These are phyloP conservation scores for Daktulosphaira vitifoliae DNA, from an alignment of 1,140 invertebrate species.

Conservation along the genomic window DNA sequence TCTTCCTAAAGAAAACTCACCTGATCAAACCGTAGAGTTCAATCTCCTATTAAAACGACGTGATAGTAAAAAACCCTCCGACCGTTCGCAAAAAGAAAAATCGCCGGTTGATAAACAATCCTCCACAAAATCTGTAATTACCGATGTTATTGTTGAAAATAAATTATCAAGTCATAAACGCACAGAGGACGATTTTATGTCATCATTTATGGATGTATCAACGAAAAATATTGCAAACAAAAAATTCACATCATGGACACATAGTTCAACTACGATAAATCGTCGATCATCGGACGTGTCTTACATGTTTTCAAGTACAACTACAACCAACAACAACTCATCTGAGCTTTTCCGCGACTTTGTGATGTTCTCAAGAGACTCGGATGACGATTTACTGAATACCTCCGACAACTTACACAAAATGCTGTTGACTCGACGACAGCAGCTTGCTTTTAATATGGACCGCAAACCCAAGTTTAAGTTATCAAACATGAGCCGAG, in stretches of 20 bases:
- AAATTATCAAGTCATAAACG: too few species aligned
- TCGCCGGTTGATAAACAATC: neutral
- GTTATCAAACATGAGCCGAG: conserved; percentile 38
- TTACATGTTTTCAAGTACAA: conserved; percentile 9
- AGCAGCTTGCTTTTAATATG: neutral
- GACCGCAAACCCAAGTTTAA: conserved; percentile 38
- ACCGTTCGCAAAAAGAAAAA: neutral
- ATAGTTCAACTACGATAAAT: neutral
- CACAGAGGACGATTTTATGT: too few species aligned
- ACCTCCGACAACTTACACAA: neutral
- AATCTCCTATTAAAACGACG: too few species aligned
- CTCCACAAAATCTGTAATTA: too few species aligned
- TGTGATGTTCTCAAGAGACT: conserved; percentile 43
- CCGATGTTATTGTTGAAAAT: too few species aligned
- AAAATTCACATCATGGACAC: too few species aligned
- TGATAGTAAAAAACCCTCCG: too few species aligned
- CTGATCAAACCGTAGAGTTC: too few species aligned
- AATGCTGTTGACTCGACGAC: conserved; percentile 35
- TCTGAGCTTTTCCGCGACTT: neutral
- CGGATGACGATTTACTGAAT: neutral
- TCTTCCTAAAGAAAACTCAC: too few species aligned
- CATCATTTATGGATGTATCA: neutral
- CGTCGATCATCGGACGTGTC: conserved; percentile 1
- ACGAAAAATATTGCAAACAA: neutral
- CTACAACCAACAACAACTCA: neutral